Evolutionary conservation across 2,797 vertebrate genomes (phyloP).

Genomic region (Neomorphus geoffroyi): DNA sequence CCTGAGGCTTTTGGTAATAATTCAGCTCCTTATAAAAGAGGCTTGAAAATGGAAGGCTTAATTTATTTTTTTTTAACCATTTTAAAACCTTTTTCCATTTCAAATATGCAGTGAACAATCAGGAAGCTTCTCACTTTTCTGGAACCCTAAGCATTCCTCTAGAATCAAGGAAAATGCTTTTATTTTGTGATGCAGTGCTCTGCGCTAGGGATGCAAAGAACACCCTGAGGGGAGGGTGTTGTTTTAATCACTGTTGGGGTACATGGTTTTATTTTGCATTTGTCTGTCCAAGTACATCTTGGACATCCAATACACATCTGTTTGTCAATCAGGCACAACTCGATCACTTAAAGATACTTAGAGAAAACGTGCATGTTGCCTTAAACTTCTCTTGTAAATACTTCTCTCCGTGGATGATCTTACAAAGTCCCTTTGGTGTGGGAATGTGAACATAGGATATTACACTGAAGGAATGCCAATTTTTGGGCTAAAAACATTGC

Average conservation of each 20-base stretch:
- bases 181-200: background rate
- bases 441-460: background rate
- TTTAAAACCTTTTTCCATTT: background rate
- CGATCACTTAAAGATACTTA: background rate
- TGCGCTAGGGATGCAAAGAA: background rate
- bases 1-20: background rate
- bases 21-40: background rate
- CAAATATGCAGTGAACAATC: background rate
- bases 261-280: background rate
- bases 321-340: background rate
- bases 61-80: background rate
- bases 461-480: background rate
- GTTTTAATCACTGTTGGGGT: background rate
- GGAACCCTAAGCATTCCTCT: background rate
- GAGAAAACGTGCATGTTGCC: background rate
- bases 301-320: background rate
- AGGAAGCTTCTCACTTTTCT: background rate
- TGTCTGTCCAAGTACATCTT: background rate
- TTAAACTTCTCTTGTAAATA: background rate
- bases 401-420: background rate
- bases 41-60: constrained; percentile 18
- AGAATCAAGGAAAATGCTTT: background rate
- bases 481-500: background rate
- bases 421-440: background rate
- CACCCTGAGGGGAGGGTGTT: background rate